Percentiles rank a stretch among this genome's conserved stretches.
phyloP scores from a whole-genome alignment of 1,140 invertebrate genomes.

The Drosophila sucinea region DNA sequence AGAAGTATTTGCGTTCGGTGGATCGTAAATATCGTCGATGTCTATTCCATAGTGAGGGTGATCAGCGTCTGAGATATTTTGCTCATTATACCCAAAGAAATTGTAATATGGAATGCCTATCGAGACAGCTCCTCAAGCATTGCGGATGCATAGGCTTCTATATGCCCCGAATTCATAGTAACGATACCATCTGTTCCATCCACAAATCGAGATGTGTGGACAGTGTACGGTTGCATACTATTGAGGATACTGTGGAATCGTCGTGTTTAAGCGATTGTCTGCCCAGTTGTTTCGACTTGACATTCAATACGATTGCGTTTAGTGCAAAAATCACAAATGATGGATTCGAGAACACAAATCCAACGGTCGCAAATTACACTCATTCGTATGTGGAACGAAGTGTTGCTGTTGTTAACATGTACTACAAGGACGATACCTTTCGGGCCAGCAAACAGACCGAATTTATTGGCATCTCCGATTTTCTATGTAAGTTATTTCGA shows the following conservation, averaged over 20 bases:
- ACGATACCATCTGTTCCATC: conserved; percentile 64
- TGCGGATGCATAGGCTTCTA: conserved; percentile 89
- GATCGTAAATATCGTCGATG: conserved; percentile 87
- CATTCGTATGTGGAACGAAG: conserved; percentile 89
- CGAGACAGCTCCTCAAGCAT: conserved; percentile 86
- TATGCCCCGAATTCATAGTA: conserved; percentile 85
- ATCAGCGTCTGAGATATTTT: conserved; percentile 85
- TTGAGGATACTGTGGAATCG: conserved; percentile 42
- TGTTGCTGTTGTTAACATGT: conserved; percentile 89
- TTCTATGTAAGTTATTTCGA: conserved; percentile 86
- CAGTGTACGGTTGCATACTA: conserved; percentile 50
- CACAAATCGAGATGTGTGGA: conserved; percentile 57
- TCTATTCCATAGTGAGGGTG: conserved; percentile 88
- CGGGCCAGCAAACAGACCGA: conserved; percentile 88
- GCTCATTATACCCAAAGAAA: conserved; percentile 83
- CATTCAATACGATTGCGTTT: conserved; percentile 85
- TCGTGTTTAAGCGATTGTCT: conserved; percentile 85
- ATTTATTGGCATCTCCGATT: conserved; percentile 90
- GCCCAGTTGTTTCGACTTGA: conserved; percentile 88
- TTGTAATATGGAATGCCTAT: conserved; percentile 89
- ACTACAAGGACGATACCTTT: conserved; percentile 88
- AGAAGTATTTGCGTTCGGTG: conserved; percentile 84
- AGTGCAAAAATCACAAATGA: conserved; percentile 76
- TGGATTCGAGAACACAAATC: conserved; percentile 53
- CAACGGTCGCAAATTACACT: conserved; percentile 84